Evolutionary conservation across 2,888 invertebrate genomes (phyloP), one percentile per base, ranked within the genome.

Genomic region (Nectonema munidae): DNA sequence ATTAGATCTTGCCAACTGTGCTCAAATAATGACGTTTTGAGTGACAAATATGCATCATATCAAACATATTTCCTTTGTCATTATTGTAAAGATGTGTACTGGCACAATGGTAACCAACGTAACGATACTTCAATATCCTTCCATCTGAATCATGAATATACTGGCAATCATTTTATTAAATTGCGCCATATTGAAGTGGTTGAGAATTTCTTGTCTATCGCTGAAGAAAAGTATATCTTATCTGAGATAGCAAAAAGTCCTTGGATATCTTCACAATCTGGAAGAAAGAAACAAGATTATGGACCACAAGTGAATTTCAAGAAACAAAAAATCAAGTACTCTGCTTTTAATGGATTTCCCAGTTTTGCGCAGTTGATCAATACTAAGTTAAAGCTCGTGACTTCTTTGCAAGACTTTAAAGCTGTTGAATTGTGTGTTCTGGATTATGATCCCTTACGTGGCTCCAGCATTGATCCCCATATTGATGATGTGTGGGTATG

Each of bases 401-500:
- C 4, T 39, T 39, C 5, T 30, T 13, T 17, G 3, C 18, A 16
- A 2, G 61, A 64, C 46, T 86, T 73, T 52, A 61, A 67, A 52
- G 72, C 74, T 0, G 71, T 86, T 39, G 86, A 95, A 52, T 75
- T 89, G 51, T 95, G 95, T 54, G 74, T 79, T 37, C 60, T 95
- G 44, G 89, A 95, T 50, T 95, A 95, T 56, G 66, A 69, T 45
- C 69, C 73, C 0, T 55, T 57, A 42, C 67, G 69, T 49, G 86
- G 86, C 1, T 75, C 89, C 0, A 72, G 75, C 2, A 95, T 99
- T 45, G 89, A 89, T 55, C 76, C 83, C 9, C 95, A 99, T 52
- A 72, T 83, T 46, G 95, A 95, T 55, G 95, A 99, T 50, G 76
- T 75, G 51, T 95, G 95, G 95, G 67, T 99, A 41, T 99, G 95